Percentiles rank a stretch among this genome's conserved stretches.
These are phyloP conservation scores for Megamerina dolium DNA, from an alignment of 2,888 invertebrate genomes.

Conservation along the genomic window DNA sequence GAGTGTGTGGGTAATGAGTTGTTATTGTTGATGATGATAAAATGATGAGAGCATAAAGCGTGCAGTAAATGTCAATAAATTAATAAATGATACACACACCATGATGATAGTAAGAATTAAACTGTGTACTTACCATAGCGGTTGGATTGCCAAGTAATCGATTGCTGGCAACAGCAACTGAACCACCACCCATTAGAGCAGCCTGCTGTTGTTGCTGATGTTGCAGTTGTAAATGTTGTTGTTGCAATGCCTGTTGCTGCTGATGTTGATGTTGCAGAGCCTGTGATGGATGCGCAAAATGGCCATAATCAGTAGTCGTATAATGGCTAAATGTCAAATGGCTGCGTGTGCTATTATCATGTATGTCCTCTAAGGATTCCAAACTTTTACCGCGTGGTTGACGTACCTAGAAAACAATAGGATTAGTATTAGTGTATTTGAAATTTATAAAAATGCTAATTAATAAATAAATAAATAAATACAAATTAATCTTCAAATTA, in stretches of 20 bases:
- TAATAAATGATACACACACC: no score
- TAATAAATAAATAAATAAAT: conserved; percentile 3
- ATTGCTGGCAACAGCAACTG: conserved; percentile 24
- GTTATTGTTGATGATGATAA: no score
- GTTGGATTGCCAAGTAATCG: conserved; percentile 39
- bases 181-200: conserved; percentile 21
- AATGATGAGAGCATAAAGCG: neutral
- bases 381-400: conserved; percentile 79
- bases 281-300: conserved; percentile 40
- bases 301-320: conserved; percentile 48
- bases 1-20: no score
- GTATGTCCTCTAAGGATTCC: conserved; percentile 77
- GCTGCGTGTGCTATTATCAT: conserved; percentile 54
- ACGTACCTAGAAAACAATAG: conserved; percentile 55
- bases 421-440: neutral
- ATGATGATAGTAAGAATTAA: no score
- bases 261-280: conserved; percentile 25
- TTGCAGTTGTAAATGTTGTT: conserved; percentile 26
- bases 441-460: neutral
- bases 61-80: no score
- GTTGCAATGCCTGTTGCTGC: conserved; percentile 28
- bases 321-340: conserved; percentile 50
- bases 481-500: neutral
- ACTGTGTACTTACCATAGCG: conserved; percentile 34
- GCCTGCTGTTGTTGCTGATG: conserved; percentile 27